These are phyloP conservation scores for Arbacia lixula DNA, from an alignment of 53 echinoderm and acorn worm species.

Conservation along the genomic window DNA sequence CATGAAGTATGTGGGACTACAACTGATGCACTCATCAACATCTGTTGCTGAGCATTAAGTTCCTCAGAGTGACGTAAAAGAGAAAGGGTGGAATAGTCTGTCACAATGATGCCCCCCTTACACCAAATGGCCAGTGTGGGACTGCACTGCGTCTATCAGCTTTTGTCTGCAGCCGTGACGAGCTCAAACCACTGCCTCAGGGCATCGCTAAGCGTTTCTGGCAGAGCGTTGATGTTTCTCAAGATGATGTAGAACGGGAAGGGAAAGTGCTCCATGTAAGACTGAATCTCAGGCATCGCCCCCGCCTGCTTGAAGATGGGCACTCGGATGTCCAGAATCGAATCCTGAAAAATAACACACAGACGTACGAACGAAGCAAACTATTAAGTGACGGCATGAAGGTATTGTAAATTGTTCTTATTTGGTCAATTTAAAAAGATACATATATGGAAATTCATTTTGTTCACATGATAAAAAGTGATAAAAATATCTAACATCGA, in stretches of 20 bases:
- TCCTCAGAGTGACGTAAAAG: neutral
- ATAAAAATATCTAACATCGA: no score
- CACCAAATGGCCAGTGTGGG: neutral
- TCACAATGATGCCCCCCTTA: neutral
- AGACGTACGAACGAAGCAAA: no score
- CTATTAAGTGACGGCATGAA: no score
- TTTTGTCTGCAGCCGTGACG: slow-evolving; percentile 88
- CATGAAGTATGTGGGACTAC: neutral
- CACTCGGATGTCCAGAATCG: slow-evolving; percentile 95
- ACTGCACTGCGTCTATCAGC: neutral
- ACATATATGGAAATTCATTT: no score
- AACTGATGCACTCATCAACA: no score
- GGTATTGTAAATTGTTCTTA: no score
- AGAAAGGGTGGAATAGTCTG: neutral
- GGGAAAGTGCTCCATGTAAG: slow-evolving; percentile 99
- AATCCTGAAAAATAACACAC: no score
- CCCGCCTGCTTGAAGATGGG: slow-evolving; percentile 86
- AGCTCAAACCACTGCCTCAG: slow-evolving; percentile 98
- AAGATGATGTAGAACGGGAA: slow-evolving; percentile 99
- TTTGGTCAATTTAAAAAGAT: no score
- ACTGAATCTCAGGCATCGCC: slow-evolving; percentile 88
- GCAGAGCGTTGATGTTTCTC: slow-evolving; percentile 87
- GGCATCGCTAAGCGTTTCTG: slow-evolving; percentile 92
- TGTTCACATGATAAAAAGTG: no score
- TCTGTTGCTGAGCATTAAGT: neutral